A percentile compares a stretch with the other conserved stretches of the same genome.
These are phyloP conservation scores for Euzophera pinguis DNA, from an alignment of 2,888 invertebrate genomes.

Conservation along the genomic window DNA sequence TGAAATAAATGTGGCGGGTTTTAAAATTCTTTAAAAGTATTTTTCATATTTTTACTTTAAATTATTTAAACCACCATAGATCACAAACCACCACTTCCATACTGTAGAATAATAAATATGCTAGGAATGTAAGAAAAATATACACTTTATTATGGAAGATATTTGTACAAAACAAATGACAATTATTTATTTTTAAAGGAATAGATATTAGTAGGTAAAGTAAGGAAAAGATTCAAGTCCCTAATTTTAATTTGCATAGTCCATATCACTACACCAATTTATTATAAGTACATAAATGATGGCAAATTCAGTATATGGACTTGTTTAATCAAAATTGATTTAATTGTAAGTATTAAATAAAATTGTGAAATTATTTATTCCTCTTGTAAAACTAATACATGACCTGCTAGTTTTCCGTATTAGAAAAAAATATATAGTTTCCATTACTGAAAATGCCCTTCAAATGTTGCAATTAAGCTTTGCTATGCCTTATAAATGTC, in stretches of 20 bases:
- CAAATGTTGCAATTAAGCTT: background rate
- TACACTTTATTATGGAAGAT: background rate
- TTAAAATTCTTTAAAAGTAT: too few relatives aligned
- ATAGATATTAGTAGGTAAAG: too few relatives aligned
- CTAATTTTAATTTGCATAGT: background rate
- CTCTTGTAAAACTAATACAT: too few relatives aligned
- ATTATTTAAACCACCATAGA: background rate
- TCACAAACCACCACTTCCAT: background rate
- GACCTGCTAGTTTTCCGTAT: too few relatives aligned
- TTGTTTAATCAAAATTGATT: background rate
- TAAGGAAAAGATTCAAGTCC: too few relatives aligned
- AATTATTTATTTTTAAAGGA: too few relatives aligned
- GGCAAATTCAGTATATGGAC: background rate
- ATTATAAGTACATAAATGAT: background rate
- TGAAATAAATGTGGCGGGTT: too few relatives aligned
- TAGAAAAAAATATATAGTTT: background rate
- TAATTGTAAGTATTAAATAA: too few relatives aligned
- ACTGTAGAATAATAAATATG: background rate
- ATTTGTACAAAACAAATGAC: too few relatives aligned
- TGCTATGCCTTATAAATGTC: background rate
- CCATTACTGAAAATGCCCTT: background rate
- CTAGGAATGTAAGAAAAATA: background rate
- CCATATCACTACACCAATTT: too few relatives aligned
- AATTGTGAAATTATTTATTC: too few relatives aligned
- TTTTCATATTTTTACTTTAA: too few relatives aligned